Evolutionary conservation across 2,113 vertebrate genomes (phyloP).

Genomic region (Maccullochella peelii): DNA sequence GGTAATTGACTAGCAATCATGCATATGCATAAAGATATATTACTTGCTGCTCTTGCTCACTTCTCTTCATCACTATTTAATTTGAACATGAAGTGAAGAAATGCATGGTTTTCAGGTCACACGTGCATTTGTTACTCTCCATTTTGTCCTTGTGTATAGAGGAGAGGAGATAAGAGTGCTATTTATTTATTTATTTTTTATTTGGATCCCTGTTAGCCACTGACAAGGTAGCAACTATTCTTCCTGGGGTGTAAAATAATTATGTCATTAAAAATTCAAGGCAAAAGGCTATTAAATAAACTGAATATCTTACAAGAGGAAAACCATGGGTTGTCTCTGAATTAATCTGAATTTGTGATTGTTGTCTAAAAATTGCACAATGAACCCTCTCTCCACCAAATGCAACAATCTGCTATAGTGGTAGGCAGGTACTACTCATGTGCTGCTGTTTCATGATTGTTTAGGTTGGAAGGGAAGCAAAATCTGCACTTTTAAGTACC

Average conservation of each 20-base stretch:
- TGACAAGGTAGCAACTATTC: too few relatives aligned
- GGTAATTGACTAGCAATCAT: not conserved
- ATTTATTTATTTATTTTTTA: not conserved
- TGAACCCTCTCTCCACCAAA: too few relatives aligned
- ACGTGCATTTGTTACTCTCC: not conserved
- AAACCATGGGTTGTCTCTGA: too few relatives aligned
- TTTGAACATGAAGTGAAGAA: slow-evolving; percentile 10
- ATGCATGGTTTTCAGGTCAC: not conserved
- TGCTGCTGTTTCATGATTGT: not conserved
- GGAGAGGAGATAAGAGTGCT: not conserved
- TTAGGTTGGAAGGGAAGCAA: not conserved
- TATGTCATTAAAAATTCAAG: too few relatives aligned
- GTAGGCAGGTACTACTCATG: not conserved
- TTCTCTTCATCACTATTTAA: slow-evolving; percentile 17
- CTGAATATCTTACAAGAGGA: too few relatives aligned
- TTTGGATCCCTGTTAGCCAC: too few relatives aligned
- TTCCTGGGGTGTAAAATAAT: too few relatives aligned
- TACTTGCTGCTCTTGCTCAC: not conserved
- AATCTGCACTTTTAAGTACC: not conserved
- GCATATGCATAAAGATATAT: not conserved
- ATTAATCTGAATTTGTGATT: too few relatives aligned
- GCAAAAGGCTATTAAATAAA: not conserved
- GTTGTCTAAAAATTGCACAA: too few relatives aligned
- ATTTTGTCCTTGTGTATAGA: not conserved
- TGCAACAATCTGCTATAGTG: too few relatives aligned